Evolutionary conservation across 2,888 invertebrate species (phyloP), one percentile per base, ranked within the genome.

Genomic region (Drosophila histrio): DNA sequence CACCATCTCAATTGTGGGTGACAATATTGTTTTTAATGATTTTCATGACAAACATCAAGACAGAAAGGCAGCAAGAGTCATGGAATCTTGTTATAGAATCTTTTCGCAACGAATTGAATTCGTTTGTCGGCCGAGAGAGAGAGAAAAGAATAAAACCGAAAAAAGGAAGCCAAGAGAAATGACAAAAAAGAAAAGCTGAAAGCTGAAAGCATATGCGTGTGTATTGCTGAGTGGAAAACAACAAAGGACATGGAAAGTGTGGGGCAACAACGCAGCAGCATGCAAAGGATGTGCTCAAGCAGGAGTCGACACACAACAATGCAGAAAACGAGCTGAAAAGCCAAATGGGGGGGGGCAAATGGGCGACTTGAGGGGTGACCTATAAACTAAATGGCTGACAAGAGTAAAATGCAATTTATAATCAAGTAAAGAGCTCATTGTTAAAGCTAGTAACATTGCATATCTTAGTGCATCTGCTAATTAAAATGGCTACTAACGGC

Each of bases 1-100:
- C 65, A 65, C 67, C 65, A 77, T 60, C 85, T 72, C 75, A 77
- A 84, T 84, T 70, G 81, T 56, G 67, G 67, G 59, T 60, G 75
- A 70, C 81, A 84, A 80, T 87, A 87, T 82, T 82, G 81, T 84
- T 80, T 70, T 84, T 81, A 87, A 82, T 87, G 81, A 87, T 80
- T 81, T 73, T 71, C 71, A 69, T 65, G 64, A 56, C 50, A 59
- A 58, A 32, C 11, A 26, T 2, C 17, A 8, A 43, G 59, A 21
- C 52, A 44, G n/a, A 13, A 4, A 34, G 36, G 21, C 9, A 15
- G 11, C 8, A 50, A 24, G 4, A 65, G 30, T 24, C 19, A 28
- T 24, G 65, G 56, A 61, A 70, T 70, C 66, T 60, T 65, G 64
- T 46, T 66, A 62, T 50, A 54, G 54, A 77, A 68, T 73, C 71